A percentile compares a stretch with the other conserved stretches of the same genome.
Conservation (phyloP, 2,113 vertebrate genomes). For the Anser cygnoides region DNA sequence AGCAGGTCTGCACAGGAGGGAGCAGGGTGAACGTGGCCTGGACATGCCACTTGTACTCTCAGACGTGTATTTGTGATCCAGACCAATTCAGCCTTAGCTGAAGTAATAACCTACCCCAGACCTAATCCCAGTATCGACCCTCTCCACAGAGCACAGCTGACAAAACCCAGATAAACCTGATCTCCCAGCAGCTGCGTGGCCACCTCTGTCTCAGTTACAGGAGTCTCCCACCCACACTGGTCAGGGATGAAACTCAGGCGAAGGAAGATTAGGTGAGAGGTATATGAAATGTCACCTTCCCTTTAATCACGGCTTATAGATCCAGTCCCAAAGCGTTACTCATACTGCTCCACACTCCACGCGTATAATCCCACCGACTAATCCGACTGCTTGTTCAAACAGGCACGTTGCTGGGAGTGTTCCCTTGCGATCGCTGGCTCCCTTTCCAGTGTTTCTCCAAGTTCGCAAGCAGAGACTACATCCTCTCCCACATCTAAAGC, state of each 20-base stretch:
- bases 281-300: slow-evolving; percentile 53
- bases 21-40: fast-evolving
- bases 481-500: background rate
- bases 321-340: background rate
- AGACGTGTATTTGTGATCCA: background rate
- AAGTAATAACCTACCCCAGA: background rate
- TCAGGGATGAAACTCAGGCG: background rate
- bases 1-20: fast-evolving
- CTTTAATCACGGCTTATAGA: slow-evolving; percentile 51
- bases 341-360: background rate
- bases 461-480: background rate
- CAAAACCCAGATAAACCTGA: background rate
- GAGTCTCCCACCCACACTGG: background rate
- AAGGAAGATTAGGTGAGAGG: slow-evolving; percentile 6
- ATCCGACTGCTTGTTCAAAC: slow-evolving; percentile 21
- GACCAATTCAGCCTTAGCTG: background rate
- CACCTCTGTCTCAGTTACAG: background rate
- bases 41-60: background rate
- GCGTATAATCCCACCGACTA: slow-evolving; percentile 29
- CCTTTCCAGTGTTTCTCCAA: background rate
- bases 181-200: background rate
- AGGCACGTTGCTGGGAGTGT: slow-evolving; percentile 19
- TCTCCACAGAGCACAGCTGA: background rate
- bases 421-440: background rate
- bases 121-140: background rate